Conservation (phyloP, 2,797 vertebrate species). For the Sebastes vulpes region DNA sequence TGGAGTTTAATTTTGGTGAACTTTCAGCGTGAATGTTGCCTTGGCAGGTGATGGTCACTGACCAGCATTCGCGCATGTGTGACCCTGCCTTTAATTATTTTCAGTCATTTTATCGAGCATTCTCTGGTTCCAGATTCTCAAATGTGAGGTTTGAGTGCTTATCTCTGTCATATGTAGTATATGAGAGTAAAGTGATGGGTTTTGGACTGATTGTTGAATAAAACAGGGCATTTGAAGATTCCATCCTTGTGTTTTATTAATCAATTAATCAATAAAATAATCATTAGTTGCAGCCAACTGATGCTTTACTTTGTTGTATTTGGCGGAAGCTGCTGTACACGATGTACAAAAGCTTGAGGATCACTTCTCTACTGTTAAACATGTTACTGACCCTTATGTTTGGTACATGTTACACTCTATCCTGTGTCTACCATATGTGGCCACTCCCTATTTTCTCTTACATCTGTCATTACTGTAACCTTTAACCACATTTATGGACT, state of each 20-base stretch:
- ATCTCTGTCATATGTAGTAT: not conserved
- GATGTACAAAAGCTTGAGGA: not conserved
- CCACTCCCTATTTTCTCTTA: not conserved
- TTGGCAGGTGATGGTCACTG: no score
- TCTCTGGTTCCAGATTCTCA: not conserved
- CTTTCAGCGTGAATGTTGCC: no score
- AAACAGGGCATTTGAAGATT: not conserved
- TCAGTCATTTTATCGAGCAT: not conserved
- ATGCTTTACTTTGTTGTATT: not conserved
- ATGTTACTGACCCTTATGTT: not conserved
- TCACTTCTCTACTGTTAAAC: not conserved
- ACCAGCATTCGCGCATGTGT: rapidly evolving
- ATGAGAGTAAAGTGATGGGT: not conserved
- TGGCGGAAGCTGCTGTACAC: not conserved
- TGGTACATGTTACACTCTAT: not conserved
- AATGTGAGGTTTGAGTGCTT: not conserved
- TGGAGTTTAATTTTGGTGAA: no score
- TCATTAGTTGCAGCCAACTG: not conserved
- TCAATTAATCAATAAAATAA: not conserved
- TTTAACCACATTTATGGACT: constrained; percentile 21
- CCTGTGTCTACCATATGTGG: not conserved
- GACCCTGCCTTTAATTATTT: no score
- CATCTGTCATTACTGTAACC: constrained; percentile 1
- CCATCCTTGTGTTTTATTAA: not conserved
- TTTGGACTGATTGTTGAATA: not conserved